These are phyloP conservation scores for Chondrilla cf. caribensis DNA, from an alignment of 37 sponge, comb jelly and placozoan genomes.

Conservation along the genomic window DNA sequence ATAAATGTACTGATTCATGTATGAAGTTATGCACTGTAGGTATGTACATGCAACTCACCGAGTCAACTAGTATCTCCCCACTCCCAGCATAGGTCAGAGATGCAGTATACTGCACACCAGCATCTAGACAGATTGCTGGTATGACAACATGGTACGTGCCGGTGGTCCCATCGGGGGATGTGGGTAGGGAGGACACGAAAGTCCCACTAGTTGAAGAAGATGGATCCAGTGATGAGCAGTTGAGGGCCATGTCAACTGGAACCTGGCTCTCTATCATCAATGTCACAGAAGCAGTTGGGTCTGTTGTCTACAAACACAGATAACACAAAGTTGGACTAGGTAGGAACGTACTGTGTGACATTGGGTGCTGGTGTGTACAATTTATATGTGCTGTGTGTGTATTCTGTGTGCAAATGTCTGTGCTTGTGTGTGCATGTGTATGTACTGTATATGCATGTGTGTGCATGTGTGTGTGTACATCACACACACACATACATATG, in stretches of 20 bases:
- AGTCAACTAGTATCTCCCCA: neutral
- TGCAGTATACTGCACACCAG: neutral
- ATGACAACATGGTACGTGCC: neutral
- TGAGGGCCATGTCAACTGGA: constrained; percentile 4
- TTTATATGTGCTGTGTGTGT: too few species aligned
- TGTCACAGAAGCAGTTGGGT: neutral
- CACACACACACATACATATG: too few species aligned
- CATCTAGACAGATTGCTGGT: neutral
- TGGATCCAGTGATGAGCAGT: constrained; percentile 13
- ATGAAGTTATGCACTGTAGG: neutral
- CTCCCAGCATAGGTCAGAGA: neutral
- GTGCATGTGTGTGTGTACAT: too few species aligned
- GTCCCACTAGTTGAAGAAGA: neutral
- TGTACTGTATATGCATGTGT: too few species aligned
- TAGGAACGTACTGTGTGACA: neutral
- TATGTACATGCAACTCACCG: neutral
- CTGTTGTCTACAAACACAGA: neutral
- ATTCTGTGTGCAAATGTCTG: too few species aligned
- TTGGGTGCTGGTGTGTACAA: too few species aligned
- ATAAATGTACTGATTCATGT: neutral
- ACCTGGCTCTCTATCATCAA: neutral
- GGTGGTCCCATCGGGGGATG: neutral
- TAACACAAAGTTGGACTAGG: neutral
- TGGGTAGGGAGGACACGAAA: neutral
- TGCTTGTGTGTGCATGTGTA: too few species aligned